Evolutionary conservation across 2,888 invertebrate species (phyloP), one percentile per base, ranked within the genome.

Genomic region (Tanaodytes sp.): DNA sequence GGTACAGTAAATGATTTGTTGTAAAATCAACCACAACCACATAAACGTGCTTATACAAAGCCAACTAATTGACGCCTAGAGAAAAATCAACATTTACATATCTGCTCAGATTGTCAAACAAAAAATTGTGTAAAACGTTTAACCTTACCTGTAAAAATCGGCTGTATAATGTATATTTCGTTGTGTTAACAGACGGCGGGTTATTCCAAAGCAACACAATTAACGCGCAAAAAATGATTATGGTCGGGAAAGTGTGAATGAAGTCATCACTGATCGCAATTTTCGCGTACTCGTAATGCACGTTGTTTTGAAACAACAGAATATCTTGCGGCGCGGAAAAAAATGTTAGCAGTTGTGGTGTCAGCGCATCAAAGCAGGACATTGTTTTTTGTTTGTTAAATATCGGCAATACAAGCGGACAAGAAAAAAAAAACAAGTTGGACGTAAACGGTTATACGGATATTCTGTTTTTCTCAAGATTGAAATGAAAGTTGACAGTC

Each of bases 231-330:
- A 82, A 52, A n/a, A 83, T 76, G 4, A 83, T 59, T 11, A 82
- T 67, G 0, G 83, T 80, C 0, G 83, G 83, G 8, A 82, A 64
- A 1, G 83, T 83, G 62, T 83, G 83, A 12, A 82, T 79, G 31
- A 83, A 83, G 54, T 83, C 83, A 0, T 80, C 78, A 1, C 83
- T 81, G 2, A 83, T 76, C 11, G 81, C 80, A 45, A 78, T 75
- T 72, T 78, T 83, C 6, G 77, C 82, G 58, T 83, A 83, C 51
- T 83, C 82, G 2, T 74, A 75, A 57, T 80, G 79, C 18, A 83
- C 83, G 12, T 73, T 76, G 67, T 83, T 82, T 48, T 76, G 78
- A 5, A 83, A 71, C 2, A 77, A 61, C 2, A 82, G 51, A 30
- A 83, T 65, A 51, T 83, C 78, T 27, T 80, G 76, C 0, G 83